These are phyloP conservation scores for Tachina fera DNA, from an alignment of 2,888 invertebrate genomes.

Conservation along the genomic window DNA sequence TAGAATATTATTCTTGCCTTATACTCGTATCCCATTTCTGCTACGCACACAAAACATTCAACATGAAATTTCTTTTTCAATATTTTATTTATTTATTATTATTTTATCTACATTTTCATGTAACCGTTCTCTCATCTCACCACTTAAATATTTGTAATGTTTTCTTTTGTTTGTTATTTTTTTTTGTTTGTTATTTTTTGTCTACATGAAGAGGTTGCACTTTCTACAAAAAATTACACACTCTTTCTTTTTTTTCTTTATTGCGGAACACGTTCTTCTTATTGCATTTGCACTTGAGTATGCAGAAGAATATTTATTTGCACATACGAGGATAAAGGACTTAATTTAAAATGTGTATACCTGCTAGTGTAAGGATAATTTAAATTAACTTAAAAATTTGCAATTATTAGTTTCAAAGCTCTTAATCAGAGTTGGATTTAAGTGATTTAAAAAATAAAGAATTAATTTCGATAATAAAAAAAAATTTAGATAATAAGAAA, in stretches of 20 bases:
- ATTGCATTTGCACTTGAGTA: conserved; percentile 37
- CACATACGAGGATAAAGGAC: conserved; percentile 1
- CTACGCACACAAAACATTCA: conserved; percentile 6
- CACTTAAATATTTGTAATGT: conserved; percentile 25
- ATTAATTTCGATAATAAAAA: no score
- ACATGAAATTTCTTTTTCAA: conserved; percentile 41
- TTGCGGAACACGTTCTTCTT: conserved; percentile 14
- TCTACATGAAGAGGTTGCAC: conserved; percentile 29
- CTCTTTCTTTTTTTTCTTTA: not conserved
- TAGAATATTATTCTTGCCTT: conserved; percentile 46
- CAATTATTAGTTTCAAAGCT: not conserved
- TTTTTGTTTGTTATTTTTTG: no score
- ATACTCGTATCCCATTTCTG: conserved; percentile 4
- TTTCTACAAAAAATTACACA: conserved; percentile 21
- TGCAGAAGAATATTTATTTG: conserved; percentile 36
- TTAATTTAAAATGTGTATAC: conserved; percentile 40
- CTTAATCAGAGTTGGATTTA: not conserved
- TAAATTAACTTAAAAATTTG: not conserved
- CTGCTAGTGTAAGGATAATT: conserved; percentile 9
- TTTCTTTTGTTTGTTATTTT: conserved; percentile 5
- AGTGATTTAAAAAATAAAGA: not conserved
- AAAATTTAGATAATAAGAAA: no score
- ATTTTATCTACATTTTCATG: conserved; percentile 30
- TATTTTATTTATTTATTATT: conserved; percentile 48
- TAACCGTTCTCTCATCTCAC: conserved; percentile 23